These are phyloP conservation scores for Suillia variegata DNA, from an alignment of 2,888 invertebrate genomes.

Conservation along the genomic window DNA sequence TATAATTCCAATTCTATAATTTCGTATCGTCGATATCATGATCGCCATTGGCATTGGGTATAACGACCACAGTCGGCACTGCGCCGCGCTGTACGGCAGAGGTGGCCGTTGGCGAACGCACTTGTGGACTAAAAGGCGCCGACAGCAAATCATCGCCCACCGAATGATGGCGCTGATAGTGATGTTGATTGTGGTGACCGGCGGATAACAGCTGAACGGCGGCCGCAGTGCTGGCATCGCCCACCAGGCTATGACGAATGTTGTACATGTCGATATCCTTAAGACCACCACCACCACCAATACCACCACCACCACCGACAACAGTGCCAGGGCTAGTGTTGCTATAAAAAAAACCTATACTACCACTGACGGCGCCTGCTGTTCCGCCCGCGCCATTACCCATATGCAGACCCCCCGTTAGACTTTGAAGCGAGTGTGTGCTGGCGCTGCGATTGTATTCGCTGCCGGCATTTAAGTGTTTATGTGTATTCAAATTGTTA, in stretches of 20 bases:
- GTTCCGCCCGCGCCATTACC: conserved; percentile 39
- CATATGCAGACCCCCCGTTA: conserved; percentile 34
- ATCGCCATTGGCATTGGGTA: conserved; percentile 52
- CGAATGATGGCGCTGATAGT: conserved; percentile 33
- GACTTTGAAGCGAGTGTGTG: conserved; percentile 52
- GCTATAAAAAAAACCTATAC: too few relatives aligned
- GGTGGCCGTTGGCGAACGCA: conserved; percentile 25
- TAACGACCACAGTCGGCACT: conserved; percentile 56
- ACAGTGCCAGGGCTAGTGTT: too few relatives aligned
- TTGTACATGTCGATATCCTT: conserved; percentile 36
- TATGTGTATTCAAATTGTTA: conserved; percentile 28
- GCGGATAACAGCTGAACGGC: conserved; percentile 36
- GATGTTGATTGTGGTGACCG: conserved; percentile 21
- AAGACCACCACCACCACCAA: conserved; percentile 26
- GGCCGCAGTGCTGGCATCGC: conserved; percentile 39
- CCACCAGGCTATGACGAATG: conserved; percentile 40
- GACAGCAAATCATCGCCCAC: conserved; percentile 41
- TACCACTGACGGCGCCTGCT: conserved; percentile 35
- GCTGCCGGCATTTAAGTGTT: conserved; percentile 43
- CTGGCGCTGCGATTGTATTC: conserved; percentile 55
- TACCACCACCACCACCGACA: conserved; percentile 21
- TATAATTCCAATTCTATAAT: conserved; percentile 45
- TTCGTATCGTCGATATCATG: conserved; percentile 55
- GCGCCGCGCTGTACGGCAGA: conserved; percentile 23
- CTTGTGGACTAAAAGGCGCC: conserved; percentile 35